These are phyloP conservation scores for Phoenicopterus ruber DNA, from an alignment of 2,113 vertebrate species.

Conservation along the genomic window DNA sequence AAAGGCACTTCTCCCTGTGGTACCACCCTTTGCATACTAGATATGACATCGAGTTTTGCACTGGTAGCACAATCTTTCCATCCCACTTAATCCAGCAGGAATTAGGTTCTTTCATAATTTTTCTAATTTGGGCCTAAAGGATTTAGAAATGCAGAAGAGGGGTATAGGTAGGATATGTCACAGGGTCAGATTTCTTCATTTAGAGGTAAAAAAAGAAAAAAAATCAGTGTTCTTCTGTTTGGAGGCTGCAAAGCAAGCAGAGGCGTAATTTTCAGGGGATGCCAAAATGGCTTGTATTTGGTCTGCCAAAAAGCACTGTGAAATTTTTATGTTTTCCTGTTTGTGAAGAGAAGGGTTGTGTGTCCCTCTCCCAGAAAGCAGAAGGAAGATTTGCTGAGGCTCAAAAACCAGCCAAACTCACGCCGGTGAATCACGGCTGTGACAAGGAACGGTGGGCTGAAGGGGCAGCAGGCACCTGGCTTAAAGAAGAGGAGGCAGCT, in stretches of 20 bases:
- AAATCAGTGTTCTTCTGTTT: background rate
- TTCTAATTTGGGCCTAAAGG: background rate
- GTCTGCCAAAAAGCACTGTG: background rate
- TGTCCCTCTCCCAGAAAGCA: background rate
- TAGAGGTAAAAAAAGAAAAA: rapidly evolving
- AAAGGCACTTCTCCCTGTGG: background rate
- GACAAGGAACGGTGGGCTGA: background rate
- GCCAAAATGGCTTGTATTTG: background rate
- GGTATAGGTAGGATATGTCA: background rate
- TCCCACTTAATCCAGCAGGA: background rate
- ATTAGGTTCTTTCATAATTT: background rate
- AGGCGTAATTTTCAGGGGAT: background rate
- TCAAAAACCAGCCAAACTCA: background rate
- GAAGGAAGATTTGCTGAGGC: background rate
- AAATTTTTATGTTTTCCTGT: background rate
- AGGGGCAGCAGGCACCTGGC: background rate
- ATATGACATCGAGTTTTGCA: background rate
- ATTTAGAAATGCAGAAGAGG: background rate
- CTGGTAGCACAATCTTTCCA: background rate
- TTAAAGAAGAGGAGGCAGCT: background rate
- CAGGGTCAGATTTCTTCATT: background rate
- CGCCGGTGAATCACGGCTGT: background rate
- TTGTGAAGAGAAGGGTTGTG: background rate
- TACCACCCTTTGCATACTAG: background rate
- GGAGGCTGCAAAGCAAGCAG: background rate